Percentiles rank a stretch among this genome's conserved stretches.
These are phyloP conservation scores for Todiramphus chloris DNA, from an alignment of 2,113 vertebrate genomes.

Conservation along the genomic window DNA sequence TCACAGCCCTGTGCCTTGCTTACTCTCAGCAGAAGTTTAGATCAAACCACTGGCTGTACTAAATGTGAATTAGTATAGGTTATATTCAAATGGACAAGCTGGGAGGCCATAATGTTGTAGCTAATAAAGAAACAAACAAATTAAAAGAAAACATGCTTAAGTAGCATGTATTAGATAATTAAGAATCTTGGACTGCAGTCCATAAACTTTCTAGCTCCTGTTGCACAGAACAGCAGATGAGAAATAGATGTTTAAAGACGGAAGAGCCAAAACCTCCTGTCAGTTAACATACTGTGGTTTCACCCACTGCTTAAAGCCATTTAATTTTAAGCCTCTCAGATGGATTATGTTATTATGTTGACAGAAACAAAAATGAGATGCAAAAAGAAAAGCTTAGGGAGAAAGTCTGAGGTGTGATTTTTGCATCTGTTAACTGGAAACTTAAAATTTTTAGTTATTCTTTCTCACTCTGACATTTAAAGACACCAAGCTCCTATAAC, in stretches of 20 bases:
- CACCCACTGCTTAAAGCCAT: neutral
- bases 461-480: neutral
- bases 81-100: neutral
- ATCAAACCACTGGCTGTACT: neutral
- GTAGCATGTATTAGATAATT: neutral
- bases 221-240: conserved; percentile 7
- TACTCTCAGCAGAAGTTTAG: neutral
- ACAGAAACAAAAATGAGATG: conserved; percentile 16
- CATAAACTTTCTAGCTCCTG: neutral
- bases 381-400: neutral
- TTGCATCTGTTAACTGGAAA: neutral
- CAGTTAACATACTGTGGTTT: conserved; percentile 17
- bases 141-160: neutral
- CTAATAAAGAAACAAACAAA: neutral
- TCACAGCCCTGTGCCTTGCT: rapidly evolving
- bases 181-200: neutral
- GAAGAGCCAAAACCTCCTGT: conserved; percentile 24
- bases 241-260: neutral
- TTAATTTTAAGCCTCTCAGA: conserved; percentile 8
- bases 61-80: neutral
- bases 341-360: conserved; percentile 8
- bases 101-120: neutral
- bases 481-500: neutral
- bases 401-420: neutral
- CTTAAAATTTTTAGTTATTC: neutral